Conservation (phyloP, 2,113 vertebrate species). For the Crotalus horridus region DNA sequence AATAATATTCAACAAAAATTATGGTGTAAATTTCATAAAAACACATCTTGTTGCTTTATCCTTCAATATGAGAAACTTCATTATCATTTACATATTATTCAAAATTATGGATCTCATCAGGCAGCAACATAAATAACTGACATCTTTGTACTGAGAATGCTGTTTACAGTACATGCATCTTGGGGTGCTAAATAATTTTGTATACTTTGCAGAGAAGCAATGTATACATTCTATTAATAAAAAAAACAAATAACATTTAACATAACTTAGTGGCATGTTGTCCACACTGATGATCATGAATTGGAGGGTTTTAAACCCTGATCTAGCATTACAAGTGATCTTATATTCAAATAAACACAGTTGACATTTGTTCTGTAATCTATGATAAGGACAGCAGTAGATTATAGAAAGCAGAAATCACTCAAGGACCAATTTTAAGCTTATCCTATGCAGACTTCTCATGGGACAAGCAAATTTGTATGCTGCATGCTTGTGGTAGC, state of each 20-base stretch:
- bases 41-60: conserved; percentile 30
- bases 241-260: background rate
- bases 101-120: conserved; percentile 35
- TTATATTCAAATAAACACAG: conserved; percentile 19
- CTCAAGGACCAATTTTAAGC: background rate
- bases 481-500: conserved; percentile 61
- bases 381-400: conserved; percentile 53
- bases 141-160: background rate
- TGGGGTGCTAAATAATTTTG: conserved; percentile 21
- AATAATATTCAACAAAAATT: conserved; percentile 49
- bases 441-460: background rate
- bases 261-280: conserved; percentile 28
- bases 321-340: background rate
- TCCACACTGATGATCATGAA: background rate
- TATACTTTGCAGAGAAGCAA: conserved; percentile 17
- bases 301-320: conserved; percentile 32
- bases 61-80: conserved; percentile 30
- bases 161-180: conserved; percentile 26
- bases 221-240: conserved; percentile 25
- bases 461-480: conserved; percentile 31
- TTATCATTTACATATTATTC: conserved; percentile 33
- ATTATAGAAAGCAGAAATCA: conserved; percentile 16
- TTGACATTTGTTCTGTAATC: conserved; percentile 44
- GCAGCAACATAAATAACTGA: conserved; percentile 11
- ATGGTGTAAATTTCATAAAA: conserved; percentile 51